Conservation (phyloP, 2,888 invertebrate genomes). For the Leucophenga maculata region DNA sequence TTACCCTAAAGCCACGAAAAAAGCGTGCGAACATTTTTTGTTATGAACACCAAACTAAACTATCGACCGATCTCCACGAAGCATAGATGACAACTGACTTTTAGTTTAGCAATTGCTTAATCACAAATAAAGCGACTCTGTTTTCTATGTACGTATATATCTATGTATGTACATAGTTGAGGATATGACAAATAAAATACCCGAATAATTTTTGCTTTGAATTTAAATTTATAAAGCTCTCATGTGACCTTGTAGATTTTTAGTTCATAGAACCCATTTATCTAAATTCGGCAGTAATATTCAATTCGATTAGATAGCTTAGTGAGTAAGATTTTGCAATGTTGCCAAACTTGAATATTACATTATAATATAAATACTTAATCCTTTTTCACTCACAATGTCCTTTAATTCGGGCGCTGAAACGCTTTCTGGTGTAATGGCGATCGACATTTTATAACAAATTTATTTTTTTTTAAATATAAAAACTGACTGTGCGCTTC, state of each 20-base stretch:
- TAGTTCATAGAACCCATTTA: constrained; percentile 12
- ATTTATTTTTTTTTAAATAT: constrained; percentile 10
- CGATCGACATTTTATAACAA: constrained; percentile 62
- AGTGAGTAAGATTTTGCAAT: constrained; percentile 30
- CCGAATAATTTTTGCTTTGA: neutral
- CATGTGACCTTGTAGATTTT: constrained; percentile 6
- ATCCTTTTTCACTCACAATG: constrained; percentile 56
- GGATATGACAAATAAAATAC: neutral
- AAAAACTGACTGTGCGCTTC: neutral
- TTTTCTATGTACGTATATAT: too few species aligned
- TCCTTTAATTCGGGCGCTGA: constrained; percentile 62
- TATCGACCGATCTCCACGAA: constrained; percentile 3
- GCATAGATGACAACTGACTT: constrained; percentile 28
- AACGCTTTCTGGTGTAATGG: constrained; percentile 57
- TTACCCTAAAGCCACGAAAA: constrained; percentile 66
- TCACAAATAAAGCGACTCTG: neutral
- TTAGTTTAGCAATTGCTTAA: neutral
- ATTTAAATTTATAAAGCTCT: neutral
- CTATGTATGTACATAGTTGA: neutral
- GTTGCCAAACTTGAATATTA: neutral
- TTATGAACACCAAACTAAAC: constrained; percentile 18
- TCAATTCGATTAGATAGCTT: too few species aligned
- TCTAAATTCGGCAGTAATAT: neutral
- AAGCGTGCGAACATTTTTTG: constrained; percentile 61
- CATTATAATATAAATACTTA: neutral